Conservation (phyloP, 1,140 invertebrate genomes). For the Popillia japonica region DNA sequence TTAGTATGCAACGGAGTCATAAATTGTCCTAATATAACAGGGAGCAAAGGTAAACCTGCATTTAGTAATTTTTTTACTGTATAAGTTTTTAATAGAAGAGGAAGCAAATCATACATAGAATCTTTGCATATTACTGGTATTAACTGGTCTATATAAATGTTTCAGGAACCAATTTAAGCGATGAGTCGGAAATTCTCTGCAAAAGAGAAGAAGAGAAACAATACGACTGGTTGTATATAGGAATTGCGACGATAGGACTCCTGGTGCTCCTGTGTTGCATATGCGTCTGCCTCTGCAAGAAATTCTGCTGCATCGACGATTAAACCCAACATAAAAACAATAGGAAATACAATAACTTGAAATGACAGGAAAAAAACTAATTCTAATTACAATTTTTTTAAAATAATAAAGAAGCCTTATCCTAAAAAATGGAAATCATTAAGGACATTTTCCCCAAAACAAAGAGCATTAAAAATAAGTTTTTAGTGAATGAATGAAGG, state of each 20-base stretch:
- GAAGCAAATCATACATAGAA: not conserved
- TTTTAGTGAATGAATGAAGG: conserved; percentile 18
- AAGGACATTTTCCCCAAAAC: conserved; percentile 10
- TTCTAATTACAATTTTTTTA: not conserved
- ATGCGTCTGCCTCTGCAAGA: conserved; percentile 56
- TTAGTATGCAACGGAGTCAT: conserved; percentile 87
- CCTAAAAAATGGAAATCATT: not conserved
- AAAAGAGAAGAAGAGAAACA: conserved; percentile 60
- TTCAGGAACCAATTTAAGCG: conserved; percentile 64
- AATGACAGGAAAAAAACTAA: not conserved
- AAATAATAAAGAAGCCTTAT: conserved; percentile 11
- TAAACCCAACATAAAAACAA: conserved; percentile 3
- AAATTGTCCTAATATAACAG: conserved; percentile 78
- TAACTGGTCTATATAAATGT: no score
- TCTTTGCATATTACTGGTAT: no score
- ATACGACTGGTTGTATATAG: conserved; percentile 66
- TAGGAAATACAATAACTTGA: not conserved
- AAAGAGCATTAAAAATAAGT: not conserved
- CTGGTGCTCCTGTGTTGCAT: conserved; percentile 61
- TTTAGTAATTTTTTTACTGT: not conserved
- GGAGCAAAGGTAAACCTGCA: conserved; percentile 50
- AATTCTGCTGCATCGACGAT: conserved; percentile 13
- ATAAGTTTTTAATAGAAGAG: not conserved
- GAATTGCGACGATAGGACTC: conserved; percentile 61
- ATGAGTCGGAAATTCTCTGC: conserved; percentile 74